Percentiles rank a stretch among this genome's conserved stretches.
Evolutionary conservation across 92 coral and sea anemone genomes (phyloP).

Genomic region (Actinostola sp.): DNA sequence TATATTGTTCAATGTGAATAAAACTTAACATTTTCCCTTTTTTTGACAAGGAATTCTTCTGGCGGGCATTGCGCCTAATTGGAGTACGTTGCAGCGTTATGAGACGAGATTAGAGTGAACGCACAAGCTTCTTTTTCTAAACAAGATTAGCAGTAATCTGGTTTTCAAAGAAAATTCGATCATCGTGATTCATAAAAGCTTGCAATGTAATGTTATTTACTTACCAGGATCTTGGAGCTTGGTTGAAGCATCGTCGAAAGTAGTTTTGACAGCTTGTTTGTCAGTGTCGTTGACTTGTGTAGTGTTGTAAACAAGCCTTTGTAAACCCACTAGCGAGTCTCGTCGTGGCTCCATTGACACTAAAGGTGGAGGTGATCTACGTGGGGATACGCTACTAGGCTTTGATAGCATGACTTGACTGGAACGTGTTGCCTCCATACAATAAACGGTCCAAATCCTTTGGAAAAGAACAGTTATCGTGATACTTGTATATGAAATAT

Average conservation of each 20-base stretch:
- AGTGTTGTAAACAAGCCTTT: slow-evolving; percentile 82
- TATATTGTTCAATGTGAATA: neutral
- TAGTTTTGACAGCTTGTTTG: slow-evolving; percentile 1
- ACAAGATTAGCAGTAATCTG: slow-evolving; percentile 4
- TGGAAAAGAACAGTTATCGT: neutral
- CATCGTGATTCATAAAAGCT: neutral
- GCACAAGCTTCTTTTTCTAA: neutral
- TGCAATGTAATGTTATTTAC: neutral
- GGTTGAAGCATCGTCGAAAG: neutral
- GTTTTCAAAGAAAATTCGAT: slow-evolving; percentile 2
- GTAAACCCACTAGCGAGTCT: slow-evolving; percentile 80
- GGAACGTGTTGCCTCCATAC: neutral
- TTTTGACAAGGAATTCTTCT: neutral
- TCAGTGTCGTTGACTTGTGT: slow-evolving; percentile 29
- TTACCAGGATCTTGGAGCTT: slow-evolving; percentile 11
- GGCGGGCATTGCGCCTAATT: neutral
- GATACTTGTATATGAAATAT: too few species aligned
- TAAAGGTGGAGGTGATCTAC: slow-evolving; percentile 85
- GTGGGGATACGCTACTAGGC: slow-evolving; percentile 28
- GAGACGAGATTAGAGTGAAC: slow-evolving; percentile 19
- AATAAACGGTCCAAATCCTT: neutral
- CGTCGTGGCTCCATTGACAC: slow-evolving; percentile 70
- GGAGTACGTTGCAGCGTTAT: neutral
- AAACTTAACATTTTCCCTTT: neutral
- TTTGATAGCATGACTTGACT: neutral